Percentiles rank a stretch among this genome's conserved stretches.
Conservation (phyloP, 1,140 invertebrate genomes). For the Oryzaephilus surinamensis region DNA sequence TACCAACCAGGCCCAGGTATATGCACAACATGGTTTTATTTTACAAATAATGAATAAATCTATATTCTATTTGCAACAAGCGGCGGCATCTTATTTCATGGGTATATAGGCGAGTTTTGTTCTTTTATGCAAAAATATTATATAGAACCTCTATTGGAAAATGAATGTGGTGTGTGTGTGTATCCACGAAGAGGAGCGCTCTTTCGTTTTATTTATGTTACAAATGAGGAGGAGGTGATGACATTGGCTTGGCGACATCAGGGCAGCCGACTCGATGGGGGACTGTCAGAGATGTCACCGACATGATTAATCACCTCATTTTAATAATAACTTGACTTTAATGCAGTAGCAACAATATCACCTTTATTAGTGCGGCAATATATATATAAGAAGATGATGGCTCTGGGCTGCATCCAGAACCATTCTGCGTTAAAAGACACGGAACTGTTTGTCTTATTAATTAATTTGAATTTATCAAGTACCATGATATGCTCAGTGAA, state of each 20-base stretch:
- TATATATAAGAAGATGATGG: too few species aligned
- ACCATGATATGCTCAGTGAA: too few species aligned
- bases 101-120: too few species aligned
- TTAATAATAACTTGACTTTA: slow-evolving; percentile 23
- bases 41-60: neutral
- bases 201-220: slow-evolving; percentile 14
- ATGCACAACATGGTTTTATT: too few species aligned
- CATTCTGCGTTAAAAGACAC: slow-evolving; percentile 16
- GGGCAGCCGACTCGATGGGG: slow-evolving; percentile 14
- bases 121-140: too few species aligned
- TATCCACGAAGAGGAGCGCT: too few species aligned
- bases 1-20: too few species aligned
- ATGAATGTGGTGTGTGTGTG: too few species aligned
- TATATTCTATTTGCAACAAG: neutral
- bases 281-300: slow-evolving; percentile 23
- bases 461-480: slow-evolving; percentile 13
- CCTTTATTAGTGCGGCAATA: slow-evolving; percentile 18
- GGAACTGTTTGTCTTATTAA: slow-evolving; percentile 16
- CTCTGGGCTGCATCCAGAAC: too few species aligned
- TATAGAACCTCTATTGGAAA: too few species aligned
- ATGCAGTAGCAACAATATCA: slow-evolving; percentile 24
- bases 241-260: slow-evolving; percentile 20
- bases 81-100: too few species aligned
- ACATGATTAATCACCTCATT: slow-evolving; percentile 22
- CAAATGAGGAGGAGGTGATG: slow-evolving; percentile 18